Conservation (phyloP, 92 coral and sea anemone species). For the Phenganax marumi region DNA sequence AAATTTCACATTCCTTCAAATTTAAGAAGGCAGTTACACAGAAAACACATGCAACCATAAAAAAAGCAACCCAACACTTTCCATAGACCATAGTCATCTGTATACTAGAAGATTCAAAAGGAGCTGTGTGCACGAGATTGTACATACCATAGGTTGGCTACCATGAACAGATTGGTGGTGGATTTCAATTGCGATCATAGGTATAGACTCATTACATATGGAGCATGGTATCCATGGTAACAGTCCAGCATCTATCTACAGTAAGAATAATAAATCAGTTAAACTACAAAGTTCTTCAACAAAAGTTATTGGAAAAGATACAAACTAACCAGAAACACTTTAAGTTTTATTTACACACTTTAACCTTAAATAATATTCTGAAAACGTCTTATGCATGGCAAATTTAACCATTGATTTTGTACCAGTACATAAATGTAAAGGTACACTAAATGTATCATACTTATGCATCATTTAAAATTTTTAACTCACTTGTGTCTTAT, state of each 20-base stretch:
- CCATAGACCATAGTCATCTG: no score
- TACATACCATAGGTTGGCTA: conserved; percentile 16
- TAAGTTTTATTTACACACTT: no score
- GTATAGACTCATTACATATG: background rate
- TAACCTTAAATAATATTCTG: no score
- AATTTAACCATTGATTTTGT: no score
- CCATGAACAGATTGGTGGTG: conserved; percentile 27
- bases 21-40: no score
- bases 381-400: no score
- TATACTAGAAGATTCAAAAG: background rate
- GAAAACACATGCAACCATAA: no score
- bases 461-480: background rate
- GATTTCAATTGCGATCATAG: background rate
- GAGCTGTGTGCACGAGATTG: background rate
- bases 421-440: no score
- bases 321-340: background rate
- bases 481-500: conserved; percentile 6
- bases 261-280: background rate
- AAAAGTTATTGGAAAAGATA: background rate
- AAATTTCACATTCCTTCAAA: no score
- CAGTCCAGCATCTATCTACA: conserved; percentile 5
- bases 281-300: background rate
- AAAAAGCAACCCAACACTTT: no score
- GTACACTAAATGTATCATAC: background rate
- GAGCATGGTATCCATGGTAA: conserved; percentile 13